Percentiles rank a stretch among this genome's conserved stretches.
Conservation (phyloP, 2,888 invertebrate genomes). For the Salpingus planirostris region DNA sequence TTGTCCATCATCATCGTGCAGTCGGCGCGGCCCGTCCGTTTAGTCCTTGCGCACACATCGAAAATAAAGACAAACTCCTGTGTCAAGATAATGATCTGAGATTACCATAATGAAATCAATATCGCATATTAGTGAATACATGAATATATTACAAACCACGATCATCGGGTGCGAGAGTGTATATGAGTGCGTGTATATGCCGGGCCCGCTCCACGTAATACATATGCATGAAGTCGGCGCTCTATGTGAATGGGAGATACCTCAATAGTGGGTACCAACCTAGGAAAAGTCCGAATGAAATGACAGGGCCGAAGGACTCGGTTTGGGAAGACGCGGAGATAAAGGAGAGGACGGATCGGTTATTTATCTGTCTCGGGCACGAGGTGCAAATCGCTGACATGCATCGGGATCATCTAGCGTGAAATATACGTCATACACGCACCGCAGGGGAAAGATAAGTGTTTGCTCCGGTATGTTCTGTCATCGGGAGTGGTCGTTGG, state of each 20-base stretch:
- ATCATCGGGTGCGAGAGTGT: conserved; percentile 8
- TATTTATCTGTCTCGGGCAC: conserved; percentile 12
- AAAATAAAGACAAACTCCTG: conserved; percentile 37
- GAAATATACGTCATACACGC: conserved; percentile 27
- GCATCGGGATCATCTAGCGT: conserved; percentile 25
- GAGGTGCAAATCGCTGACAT: conserved; percentile 25
- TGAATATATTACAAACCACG: conserved; percentile 34
- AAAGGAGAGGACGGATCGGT: conserved; percentile 10
- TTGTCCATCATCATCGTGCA: conserved; percentile 18
- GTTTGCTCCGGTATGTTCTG: conserved; percentile 29
- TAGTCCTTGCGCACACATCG: conserved; percentile 16
- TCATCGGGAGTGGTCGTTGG: conserved; percentile 30
- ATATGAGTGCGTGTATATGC: conserved; percentile 1
- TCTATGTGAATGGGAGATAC: conserved; percentile 16
- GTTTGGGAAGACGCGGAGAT: not conserved
- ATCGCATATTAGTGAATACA: conserved; percentile 41
- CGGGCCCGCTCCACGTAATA: conserved; percentile 12
- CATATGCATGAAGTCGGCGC: conserved; percentile 18
- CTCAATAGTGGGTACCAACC: too few relatives aligned
- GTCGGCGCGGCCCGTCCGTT: too few relatives aligned
- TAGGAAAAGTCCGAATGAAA: too few relatives aligned
- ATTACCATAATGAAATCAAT: conserved; percentile 43
- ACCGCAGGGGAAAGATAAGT: conserved; percentile 28
- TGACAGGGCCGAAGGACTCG: too few relatives aligned
- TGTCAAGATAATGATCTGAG: conserved; percentile 39